Base-by-base conservation (phyloP, 2,797 vertebrate species). In the Parauchenoglanis punctatus region DNA sequence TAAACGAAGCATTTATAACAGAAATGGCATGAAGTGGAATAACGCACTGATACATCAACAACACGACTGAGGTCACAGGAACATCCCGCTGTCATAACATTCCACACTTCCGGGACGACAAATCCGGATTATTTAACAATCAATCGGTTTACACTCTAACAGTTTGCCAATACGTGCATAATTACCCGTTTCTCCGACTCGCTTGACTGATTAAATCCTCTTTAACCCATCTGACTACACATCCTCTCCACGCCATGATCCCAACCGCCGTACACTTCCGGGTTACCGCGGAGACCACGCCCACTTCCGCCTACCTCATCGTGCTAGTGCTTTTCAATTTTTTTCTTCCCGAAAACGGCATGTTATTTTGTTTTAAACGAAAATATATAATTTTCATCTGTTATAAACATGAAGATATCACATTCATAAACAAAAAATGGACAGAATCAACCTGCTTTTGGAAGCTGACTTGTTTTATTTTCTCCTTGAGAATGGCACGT, bases 161-260 rank as follows among this genome's bases (percentile, higher is more conserved):
- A 25, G 0, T 59, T 3, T 35, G 28, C 10, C 23, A 3, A 0
- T 1, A 81, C 7, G 11, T 13, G 2, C 6, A 59, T 54, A 63
- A 15, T 86, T 70, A 96, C 95, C 95, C 94, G 89, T 89, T 91
- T 0, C 84, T 86, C 40, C 85, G 91, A 49, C 10, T 86, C 2
- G 90, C 59, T 61, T 89, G 89, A 88, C 83, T 85, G 0, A 89
- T 52, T 2, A 85, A 78, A 7, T 88, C 89, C 20, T 85, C 88
- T 61, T 88, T 90, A 82, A 87, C 80, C 58, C 94, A 92, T 18
- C 91, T 90, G 31, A 94, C 80, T 89, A 93, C 85, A 86, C 91
- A 92, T 63, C 90, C 92, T 86, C 94, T 95, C 95, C 94, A 95
- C 92, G 95, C 95, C 95, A 96, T 96, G 83, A 91, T 91, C 73